A percentile compares a stretch with the other conserved stretches of the same genome.
These are phyloP conservation scores for Scaptomyza cyrtandrae DNA, from an alignment of 2,888 invertebrate genomes.

Conservation along the genomic window DNA sequence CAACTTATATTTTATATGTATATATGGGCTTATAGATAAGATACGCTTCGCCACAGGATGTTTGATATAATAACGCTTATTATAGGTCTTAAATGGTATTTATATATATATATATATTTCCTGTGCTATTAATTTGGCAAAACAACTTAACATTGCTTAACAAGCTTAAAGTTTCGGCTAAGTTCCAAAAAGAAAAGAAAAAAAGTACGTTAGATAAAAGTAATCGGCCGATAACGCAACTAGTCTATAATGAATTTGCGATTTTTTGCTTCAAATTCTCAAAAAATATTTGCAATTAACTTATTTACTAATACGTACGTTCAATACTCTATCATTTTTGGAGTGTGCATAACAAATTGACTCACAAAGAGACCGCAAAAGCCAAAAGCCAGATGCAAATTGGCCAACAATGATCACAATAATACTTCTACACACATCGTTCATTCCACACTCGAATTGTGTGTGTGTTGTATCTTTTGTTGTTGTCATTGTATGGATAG, in stretches of 20 bases:
- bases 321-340: not conserved
- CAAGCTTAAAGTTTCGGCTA: constrained; percentile 30
- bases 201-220: constrained; percentile 36
- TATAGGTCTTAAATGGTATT: not conserved
- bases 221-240: constrained; percentile 39
- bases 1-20: not conserved
- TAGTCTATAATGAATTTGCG: constrained; percentile 12
- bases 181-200: constrained; percentile 1
- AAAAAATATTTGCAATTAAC: not conserved
- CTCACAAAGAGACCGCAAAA: not conserved
- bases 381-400: constrained; percentile 14
- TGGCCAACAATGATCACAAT: constrained; percentile 10
- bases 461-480: constrained; percentile 20
- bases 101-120: constrained; percentile 23
- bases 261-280: not conserved
- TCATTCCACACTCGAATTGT: not conserved
- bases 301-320: not conserved
- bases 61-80: constrained; percentile 22
- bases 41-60: constrained; percentile 37
- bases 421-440: not conserved
- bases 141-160: constrained; percentile 1
- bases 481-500: constrained; percentile 4
- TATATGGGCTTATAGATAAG: constrained; percentile 23
- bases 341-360: constrained; percentile 19
- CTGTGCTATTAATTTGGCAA: constrained; percentile 5